Evolutionary conservation across 1,140 invertebrate genomes (phyloP).

Genomic region (Schlechtendalia chinensis): DNA sequence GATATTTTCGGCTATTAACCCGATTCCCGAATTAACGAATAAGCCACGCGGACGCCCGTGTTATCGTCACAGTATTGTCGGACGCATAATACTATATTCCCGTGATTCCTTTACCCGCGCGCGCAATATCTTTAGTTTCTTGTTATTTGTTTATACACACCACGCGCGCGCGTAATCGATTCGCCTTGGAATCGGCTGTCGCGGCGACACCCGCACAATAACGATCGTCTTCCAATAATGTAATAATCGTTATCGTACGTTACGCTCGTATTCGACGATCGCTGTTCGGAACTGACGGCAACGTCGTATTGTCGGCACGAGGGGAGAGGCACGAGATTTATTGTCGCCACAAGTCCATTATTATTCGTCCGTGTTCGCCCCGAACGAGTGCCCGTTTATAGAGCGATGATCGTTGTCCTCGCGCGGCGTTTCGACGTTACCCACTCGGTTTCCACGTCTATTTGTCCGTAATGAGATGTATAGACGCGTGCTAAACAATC

Average conservation of each 20-base stretch:
- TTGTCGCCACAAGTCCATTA: not conserved
- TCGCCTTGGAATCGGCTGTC: slow-evolving; percentile 15
- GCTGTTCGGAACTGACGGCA: not conserved
- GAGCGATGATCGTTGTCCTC: not conserved
- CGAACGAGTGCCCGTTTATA: not conserved
- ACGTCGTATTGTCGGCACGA: not conserved
- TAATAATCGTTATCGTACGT: not conserved
- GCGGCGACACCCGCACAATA: not conserved
- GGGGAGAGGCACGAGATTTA: not conserved
- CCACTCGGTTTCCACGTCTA: not conserved
- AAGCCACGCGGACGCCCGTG: slow-evolving; percentile 31
- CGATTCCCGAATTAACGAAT: slow-evolving; percentile 44
- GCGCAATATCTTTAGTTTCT: not conserved
- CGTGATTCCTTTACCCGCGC: not conserved
- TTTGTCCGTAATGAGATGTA: not conserved
- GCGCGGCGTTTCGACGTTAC: not conserved
- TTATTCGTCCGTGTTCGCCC: not conserved
- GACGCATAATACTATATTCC: not conserved
- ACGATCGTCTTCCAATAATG: slow-evolving; percentile 24
- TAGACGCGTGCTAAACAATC: not conserved
- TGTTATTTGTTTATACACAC: slow-evolving; percentile 14
- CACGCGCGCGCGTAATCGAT: slow-evolving; percentile 33
- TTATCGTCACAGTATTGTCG: too few relatives aligned
- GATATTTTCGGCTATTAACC: slow-evolving; percentile 47
- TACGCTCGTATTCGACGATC: not conserved